Conservation (phyloP, 2,113 vertebrate species). For the Phyllopteryx taeniolatus region DNA sequence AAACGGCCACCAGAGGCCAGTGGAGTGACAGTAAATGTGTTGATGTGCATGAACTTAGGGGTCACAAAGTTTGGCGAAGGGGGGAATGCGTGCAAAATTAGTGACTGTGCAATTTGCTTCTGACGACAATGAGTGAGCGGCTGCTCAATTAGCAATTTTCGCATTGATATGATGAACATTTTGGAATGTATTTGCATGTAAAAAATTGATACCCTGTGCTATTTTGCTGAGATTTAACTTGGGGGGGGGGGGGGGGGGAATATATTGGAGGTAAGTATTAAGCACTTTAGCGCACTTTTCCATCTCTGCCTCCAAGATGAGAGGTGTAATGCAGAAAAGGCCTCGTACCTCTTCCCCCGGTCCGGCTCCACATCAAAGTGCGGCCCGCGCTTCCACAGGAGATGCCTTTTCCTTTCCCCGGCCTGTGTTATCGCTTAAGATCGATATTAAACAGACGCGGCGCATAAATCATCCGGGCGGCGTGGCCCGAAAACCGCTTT, state of each 20-base stretch:
- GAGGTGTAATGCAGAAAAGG: slow-evolving; percentile 36
- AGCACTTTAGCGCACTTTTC: slow-evolving; percentile 14
- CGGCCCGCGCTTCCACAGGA: slow-evolving; percentile 47
- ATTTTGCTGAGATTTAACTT: too few species aligned
- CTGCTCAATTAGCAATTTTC: background rate
- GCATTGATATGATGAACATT: background rate
- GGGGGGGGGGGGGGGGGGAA: too few species aligned
- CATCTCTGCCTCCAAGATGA: slow-evolving; percentile 31
- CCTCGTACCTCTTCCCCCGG: slow-evolving; percentile 53
- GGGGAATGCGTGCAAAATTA: background rate
- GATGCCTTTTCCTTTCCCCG: slow-evolving; percentile 65
- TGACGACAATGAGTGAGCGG: background rate
- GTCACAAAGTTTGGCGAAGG: background rate
- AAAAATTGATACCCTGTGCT: too few species aligned
- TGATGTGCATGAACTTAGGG: background rate
- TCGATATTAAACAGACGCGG: slow-evolving; percentile 70
- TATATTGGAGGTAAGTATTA: background rate
- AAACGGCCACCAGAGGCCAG: slow-evolving; percentile 60
- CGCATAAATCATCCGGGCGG: slow-evolving; percentile 60
- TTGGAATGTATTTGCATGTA: too few species aligned
- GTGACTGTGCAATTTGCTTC: background rate
- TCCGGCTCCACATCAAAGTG: slow-evolving; percentile 70
- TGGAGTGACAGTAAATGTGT: slow-evolving; percentile 37
- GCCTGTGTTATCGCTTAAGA: slow-evolving; percentile 69
- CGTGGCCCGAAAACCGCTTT: slow-evolving; percentile 57